Conservation (phyloP, 2,888 invertebrate species). For the Mythimna albipuncta region DNA sequence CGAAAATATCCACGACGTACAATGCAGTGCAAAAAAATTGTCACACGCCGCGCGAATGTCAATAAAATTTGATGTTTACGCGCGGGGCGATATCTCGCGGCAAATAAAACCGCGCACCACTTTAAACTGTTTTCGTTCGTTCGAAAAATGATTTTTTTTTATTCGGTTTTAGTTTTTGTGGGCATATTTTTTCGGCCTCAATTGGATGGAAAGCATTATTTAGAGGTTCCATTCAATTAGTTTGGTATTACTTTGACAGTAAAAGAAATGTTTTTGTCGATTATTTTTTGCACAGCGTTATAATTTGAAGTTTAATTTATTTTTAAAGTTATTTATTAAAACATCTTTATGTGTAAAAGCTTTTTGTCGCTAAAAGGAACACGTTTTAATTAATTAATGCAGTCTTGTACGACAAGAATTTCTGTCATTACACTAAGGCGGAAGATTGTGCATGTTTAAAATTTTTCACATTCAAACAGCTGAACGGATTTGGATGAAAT, state of each 20-base stretch:
- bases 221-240: constrained; percentile 48
- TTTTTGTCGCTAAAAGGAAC: background rate
- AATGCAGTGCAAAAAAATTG: constrained; percentile 79
- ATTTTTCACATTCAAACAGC: no score
- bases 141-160: constrained; percentile 73
- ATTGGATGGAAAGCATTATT: constrained; percentile 46
- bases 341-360: background rate
- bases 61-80: constrained; percentile 88
- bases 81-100: constrained; percentile 78
- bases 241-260: constrained; percentile 4
- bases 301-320: background rate
- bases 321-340: background rate
- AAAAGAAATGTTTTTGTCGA: background rate
- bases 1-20: constrained; percentile 66
- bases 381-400: background rate
- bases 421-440: background rate
- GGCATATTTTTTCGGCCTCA: constrained; percentile 38
- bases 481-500: no score
- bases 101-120: constrained; percentile 76
- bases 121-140: constrained; percentile 75
- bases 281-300: background rate
- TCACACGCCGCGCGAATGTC: constrained; percentile 78
- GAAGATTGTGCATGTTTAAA: no score
- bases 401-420: background rate
- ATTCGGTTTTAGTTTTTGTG: constrained; percentile 55